Percentiles rank a stretch among this genome's conserved stretches.
Evolutionary conservation across 2,797 vertebrate species (phyloP).

Genomic region (Mastacembelus armatus): DNA sequence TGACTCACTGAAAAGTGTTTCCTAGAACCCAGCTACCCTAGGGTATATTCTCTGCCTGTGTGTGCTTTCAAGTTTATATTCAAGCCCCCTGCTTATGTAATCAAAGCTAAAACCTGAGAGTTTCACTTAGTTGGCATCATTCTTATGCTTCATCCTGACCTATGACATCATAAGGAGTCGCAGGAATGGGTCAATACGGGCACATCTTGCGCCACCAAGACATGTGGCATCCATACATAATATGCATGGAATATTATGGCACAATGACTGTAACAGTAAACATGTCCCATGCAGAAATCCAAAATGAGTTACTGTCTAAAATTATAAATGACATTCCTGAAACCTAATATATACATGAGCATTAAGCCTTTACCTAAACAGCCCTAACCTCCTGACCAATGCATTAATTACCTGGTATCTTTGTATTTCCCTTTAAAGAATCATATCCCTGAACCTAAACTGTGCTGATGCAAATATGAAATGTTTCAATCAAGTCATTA

Average conservation of each 20-base stretch:
- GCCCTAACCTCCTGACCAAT: not conserved
- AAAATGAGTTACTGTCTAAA: not conserved
- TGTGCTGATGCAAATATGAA: not conserved
- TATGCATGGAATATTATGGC: conserved; percentile 1
- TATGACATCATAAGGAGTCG: conserved; percentile 57
- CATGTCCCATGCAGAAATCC: too few species aligned
- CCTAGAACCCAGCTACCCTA: conserved; percentile 62
- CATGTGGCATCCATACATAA: not conserved
- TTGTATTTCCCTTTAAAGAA: not conserved
- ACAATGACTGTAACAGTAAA: too few species aligned
- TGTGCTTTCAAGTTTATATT: conserved; percentile 62
- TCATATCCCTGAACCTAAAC: not conserved
- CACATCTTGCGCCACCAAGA: conserved; percentile 42
- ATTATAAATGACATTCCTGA: not conserved
- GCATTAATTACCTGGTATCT: not conserved
- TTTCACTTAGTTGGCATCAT: conserved; percentile 31
- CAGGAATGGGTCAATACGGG: conserved; percentile 28
- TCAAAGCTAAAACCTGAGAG: conserved; percentile 35
- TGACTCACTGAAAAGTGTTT: conserved; percentile 67
- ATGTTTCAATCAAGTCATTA: conserved; percentile 13
- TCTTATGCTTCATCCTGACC: conserved; percentile 56
- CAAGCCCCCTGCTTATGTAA: conserved; percentile 50
- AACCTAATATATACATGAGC: not conserved
- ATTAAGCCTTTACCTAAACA: not conserved
- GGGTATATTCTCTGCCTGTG: conserved; percentile 52